Base-by-base conservation (phyloP, 2,888 invertebrate species). In the Harpagoxenus sublaevis region DNA sequence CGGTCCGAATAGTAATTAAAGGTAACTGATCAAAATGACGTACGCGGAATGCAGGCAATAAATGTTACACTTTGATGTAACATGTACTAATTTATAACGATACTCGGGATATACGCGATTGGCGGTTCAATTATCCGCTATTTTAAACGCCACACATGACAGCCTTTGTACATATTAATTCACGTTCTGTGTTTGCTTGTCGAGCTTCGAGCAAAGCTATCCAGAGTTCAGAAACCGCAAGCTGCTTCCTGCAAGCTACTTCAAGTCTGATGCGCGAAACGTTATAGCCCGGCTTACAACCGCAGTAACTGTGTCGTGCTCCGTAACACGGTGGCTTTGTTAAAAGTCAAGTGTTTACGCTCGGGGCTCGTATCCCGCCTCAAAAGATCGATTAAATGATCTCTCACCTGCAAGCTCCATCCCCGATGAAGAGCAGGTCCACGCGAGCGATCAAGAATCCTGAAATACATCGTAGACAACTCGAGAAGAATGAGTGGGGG, bases 301-400 rank as follows among this genome's bases (percentile, higher is more conserved):
- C 86, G 71, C 90, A 84, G 85, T 65, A 89, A 91, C 90, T 88
- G 84, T 90, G 86, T 86, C 90, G 85, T 86, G 85, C 66, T 62
- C 78, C 86, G 85, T 90, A 88, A 84, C 88, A 60, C 60, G 65
- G 82, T 39, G 84, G 79, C 83, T 86, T 89, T 86, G 88, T 89
- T 73, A 86, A 89, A 89, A 89, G 74, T 86, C 53, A 28, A 57
- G 57, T 35, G 86, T 48, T 70, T 78, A 66, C 57, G 65, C 60
- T 51, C 79, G 60, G 39, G 48, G 35, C 60, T 71, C 73, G 73
- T 48, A 60, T 81, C 48, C 31, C 48, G 73, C 18, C 57, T 60
- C 73, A 62, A 81, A 81, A 81, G 79, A 81, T 81, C 79, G 73
- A 81, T 81, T 81, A 81, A 73, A 81, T 81, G 79, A 81, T 73